A percentile compares a stretch with the other conserved stretches of the same genome.
phyloP scores from a whole-genome alignment of 2,797 vertebrate genomes.

The Lacerta agilis region DNA sequence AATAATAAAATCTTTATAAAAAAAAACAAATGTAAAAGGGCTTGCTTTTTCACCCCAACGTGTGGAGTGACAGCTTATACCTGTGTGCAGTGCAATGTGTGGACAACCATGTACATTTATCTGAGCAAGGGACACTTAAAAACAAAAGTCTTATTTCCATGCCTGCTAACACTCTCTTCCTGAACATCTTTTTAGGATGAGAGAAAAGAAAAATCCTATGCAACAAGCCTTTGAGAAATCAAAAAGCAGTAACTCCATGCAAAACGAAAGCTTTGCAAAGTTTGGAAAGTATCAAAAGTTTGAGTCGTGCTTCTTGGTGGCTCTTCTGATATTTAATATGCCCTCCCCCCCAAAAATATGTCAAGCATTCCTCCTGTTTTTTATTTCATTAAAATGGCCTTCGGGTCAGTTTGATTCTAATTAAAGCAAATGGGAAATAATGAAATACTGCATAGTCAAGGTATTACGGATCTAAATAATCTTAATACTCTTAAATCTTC shows the following conservation, averaged over 20 bases:
- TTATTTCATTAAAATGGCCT: not conserved
- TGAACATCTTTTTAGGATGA: not conserved
- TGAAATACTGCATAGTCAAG: not conserved
- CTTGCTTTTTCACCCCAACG: too few relatives aligned
- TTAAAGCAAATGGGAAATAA: not conserved
- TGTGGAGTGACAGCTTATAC: not conserved
- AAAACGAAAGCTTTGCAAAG: not conserved
- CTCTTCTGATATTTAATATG: not conserved
- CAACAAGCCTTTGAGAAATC: not conserved
- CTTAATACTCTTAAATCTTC: not conserved
- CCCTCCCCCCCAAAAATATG: not conserved
- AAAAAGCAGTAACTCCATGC: not conserved
- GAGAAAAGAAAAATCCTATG: not conserved
- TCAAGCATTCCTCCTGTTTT: slow-evolving; percentile 13
- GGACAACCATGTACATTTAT: not conserved
- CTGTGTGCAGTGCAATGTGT: slow-evolving; percentile 2
- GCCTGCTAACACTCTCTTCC: not conserved
- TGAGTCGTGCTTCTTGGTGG: not conserved
- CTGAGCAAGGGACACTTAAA: not conserved
- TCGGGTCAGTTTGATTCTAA: not conserved
- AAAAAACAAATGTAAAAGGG: too few relatives aligned
- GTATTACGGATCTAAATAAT: not conserved
- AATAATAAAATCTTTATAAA: too few relatives aligned
- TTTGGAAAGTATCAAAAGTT: not conserved
- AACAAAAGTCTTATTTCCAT: slow-evolving; percentile 3